phyloP scores from a whole-genome alignment of 2,888 invertebrate genomes.

The Hylaea fasciaria region DNA sequence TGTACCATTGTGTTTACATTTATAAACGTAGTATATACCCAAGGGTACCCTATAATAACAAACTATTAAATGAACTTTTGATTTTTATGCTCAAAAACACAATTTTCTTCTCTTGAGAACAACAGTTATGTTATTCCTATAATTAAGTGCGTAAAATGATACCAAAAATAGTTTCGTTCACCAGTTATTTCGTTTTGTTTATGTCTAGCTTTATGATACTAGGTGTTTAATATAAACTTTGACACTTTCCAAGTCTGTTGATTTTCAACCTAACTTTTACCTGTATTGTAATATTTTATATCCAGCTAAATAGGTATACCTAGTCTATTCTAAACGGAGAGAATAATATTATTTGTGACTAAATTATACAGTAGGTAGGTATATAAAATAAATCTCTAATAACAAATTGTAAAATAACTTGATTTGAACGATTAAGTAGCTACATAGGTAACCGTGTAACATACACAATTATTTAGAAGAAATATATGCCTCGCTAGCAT shows the following conservation, averaged over 20 bases:
- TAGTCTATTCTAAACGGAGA: too few species aligned
- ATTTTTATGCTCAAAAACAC: conserved; percentile 12
- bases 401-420: too few species aligned
- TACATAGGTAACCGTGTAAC: too few species aligned
- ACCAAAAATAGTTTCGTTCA: neutral
- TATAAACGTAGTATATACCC: neutral
- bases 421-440: too few species aligned
- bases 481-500: too few species aligned
- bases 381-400: too few species aligned
- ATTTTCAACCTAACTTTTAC: neutral
- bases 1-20: neutral
- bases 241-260: neutral
- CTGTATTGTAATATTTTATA: neutral
- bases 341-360: too few species aligned
- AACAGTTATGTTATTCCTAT: neutral
- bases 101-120: neutral
- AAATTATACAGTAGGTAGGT: too few species aligned
- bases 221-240: neutral
- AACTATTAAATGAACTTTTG: conserved; percentile 8
- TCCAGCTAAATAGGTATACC: too few species aligned
- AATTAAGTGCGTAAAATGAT: neutral
- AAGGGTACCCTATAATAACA: too few species aligned
- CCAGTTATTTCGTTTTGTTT: neutral
- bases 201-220: neutral
- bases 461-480: too few species aligned